These are phyloP conservation scores for Eilema caniola DNA, from an alignment of 2,888 invertebrate species.

Conservation along the genomic window DNA sequence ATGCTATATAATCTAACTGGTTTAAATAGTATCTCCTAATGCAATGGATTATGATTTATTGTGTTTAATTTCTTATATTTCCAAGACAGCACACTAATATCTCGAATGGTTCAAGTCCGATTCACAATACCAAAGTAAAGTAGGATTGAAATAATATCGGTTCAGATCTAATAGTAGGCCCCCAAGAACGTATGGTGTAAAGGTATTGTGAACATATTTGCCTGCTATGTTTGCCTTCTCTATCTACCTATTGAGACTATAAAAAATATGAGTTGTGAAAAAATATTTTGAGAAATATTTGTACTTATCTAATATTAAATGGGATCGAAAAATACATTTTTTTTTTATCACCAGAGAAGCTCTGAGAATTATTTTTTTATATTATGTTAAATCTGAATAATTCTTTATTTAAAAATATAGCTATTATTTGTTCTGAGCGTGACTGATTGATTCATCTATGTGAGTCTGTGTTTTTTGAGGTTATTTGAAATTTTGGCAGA, in stretches of 20 bases:
- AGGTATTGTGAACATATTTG: background rate
- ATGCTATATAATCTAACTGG: too few relatives aligned
- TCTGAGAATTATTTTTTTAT: constrained; percentile 14
- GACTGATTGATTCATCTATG: background rate
- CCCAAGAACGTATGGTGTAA: background rate
- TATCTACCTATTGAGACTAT: background rate
- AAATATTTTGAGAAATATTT: background rate
- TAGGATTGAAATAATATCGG: too few relatives aligned
- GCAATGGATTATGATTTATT: too few relatives aligned
- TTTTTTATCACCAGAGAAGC: constrained; percentile 38
- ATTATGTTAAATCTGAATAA: background rate
- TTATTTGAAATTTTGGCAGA: background rate
- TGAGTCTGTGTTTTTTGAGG: background rate
- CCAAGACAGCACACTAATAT: too few relatives aligned
- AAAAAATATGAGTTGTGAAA: background rate
- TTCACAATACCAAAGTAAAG: too few relatives aligned
- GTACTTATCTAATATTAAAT: constrained; percentile 18
- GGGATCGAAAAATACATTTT: constrained; percentile 29
- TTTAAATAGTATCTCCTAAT: too few relatives aligned
- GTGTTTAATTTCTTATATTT: too few relatives aligned
- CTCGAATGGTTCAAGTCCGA: too few relatives aligned
- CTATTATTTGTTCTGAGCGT: background rate
- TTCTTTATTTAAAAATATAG: background rate
- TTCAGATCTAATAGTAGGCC: background rate
- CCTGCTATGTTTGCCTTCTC: too few relatives aligned